Evolutionary conservation across 2,888 invertebrate species (phyloP).

Genomic region (Hybos culiciformis): DNA sequence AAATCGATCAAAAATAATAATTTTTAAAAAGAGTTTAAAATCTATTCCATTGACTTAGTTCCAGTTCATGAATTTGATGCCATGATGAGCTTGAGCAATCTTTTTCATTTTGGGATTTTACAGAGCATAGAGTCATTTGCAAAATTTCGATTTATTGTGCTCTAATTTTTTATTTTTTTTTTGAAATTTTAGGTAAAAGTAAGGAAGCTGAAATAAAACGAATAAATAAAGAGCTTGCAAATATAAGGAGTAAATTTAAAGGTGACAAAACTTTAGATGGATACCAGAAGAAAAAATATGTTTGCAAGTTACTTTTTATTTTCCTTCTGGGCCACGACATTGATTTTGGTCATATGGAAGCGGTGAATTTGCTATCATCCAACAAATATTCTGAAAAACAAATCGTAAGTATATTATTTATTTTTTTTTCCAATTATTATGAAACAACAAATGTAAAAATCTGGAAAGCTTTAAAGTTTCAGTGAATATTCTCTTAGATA

Average conservation of each 20-base stretch:
- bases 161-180: no score
- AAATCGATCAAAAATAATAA: no score
- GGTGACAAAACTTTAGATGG: slow-evolving; percentile 99
- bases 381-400: slow-evolving; percentile 99
- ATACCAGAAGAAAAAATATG: slow-evolving; percentile 99
- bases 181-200: slow-evolving; percentile 70
- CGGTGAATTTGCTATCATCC: slow-evolving; percentile 95
- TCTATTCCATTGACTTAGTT: no score
- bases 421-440: neutral
- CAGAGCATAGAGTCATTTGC: no score
- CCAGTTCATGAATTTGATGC: no score
- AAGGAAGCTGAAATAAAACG: slow-evolving; percentile 99
- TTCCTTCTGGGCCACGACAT: slow-evolving; percentile 99
- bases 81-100: no score
- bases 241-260: slow-evolving; percentile 99
- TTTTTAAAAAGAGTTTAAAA: neutral
- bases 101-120: no score
- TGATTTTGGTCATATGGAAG: slow-evolving; percentile 99
- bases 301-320: slow-evolving; percentile 98
- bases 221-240: slow-evolving; percentile 98
- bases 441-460: no score
- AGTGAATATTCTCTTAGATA: no score
- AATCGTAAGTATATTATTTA: slow-evolving; percentile 57
- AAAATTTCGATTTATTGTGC: no score
- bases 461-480: no score